Evolutionary conservation across 2,797 vertebrate genomes (phyloP).

Genomic region (Eidolon dupreanum): DNA sequence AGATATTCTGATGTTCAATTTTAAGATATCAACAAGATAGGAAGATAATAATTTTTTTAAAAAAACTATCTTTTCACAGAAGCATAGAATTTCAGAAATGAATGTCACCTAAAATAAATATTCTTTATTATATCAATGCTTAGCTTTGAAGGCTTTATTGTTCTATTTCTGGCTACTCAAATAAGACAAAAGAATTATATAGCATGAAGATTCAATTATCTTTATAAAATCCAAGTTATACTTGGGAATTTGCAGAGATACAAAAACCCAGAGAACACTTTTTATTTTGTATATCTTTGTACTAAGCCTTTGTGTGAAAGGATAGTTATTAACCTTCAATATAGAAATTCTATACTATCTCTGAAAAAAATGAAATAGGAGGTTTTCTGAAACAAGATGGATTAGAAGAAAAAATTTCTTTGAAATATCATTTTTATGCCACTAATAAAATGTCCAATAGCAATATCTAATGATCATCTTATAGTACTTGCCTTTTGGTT

Average conservation of each 20-base stretch:
- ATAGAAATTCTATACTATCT: conserved; percentile 21
- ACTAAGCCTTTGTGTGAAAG: conserved; percentile 14
- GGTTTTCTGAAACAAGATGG: not conserved
- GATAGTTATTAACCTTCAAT: not conserved
- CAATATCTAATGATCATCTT: not conserved
- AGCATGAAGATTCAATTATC: not conserved
- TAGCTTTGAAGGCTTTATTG: not conserved
- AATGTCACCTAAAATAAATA: conserved; percentile 9
- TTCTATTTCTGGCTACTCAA: not conserved
- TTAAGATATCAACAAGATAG: not conserved
- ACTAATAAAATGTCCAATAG: not conserved
- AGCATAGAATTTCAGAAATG: conserved; percentile 34
- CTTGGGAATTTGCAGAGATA: not conserved
- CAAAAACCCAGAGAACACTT: not conserved
- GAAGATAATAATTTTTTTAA: too few species aligned
- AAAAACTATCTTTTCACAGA: not conserved
- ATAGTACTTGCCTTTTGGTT: conserved; percentile 91
- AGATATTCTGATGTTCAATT: not conserved
- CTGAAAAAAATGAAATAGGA: not conserved
- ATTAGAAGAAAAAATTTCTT: not conserved
- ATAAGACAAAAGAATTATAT: not conserved
- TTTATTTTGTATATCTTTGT: conserved; percentile 10
- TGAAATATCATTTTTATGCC: not conserved
- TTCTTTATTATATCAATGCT: not conserved
- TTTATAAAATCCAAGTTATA: not conserved